phyloP scores from a whole-genome alignment of 2,113 vertebrate genomes.

The Vulpes lagopus region DNA sequence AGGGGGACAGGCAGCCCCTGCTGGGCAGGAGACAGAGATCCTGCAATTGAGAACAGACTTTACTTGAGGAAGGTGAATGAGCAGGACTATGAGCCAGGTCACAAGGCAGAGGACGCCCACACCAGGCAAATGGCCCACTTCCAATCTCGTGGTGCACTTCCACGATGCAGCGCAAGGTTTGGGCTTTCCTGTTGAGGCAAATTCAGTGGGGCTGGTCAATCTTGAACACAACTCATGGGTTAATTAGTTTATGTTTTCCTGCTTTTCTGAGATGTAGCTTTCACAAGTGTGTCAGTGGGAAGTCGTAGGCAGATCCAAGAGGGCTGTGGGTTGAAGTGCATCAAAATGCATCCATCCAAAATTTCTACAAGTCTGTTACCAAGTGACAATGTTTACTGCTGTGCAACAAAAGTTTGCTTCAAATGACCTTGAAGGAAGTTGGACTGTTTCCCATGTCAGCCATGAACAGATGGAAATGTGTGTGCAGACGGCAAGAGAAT shows the following conservation, averaged over 20 bases:
- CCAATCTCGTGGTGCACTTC: not conserved
- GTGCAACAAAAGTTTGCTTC: not conserved
- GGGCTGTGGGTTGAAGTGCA: not conserved
- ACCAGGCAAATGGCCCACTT: not conserved
- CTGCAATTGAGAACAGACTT: no score
- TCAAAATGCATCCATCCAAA: not conserved
- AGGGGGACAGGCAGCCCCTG: not conserved
- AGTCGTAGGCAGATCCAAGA: not conserved
- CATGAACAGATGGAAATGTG: slow-evolving; percentile 54
- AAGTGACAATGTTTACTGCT: not conserved
- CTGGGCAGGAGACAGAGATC: not conserved
- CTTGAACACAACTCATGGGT: not conserved
- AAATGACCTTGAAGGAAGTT: slow-evolving; percentile 65
- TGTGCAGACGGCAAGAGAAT: not conserved
- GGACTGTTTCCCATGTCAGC: not conserved
- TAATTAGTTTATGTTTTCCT: slow-evolving; percentile 13
- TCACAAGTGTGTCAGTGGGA: not conserved
- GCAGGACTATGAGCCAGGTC: not conserved
- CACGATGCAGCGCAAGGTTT: not conserved
- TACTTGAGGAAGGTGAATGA: not conserved
- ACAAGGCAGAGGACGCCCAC: not conserved
- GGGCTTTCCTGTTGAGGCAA: not conserved
- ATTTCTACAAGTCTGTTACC: slow-evolving; percentile 37
- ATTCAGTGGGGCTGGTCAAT: not conserved
- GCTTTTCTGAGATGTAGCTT: not conserved